Evolutionary conservation across 2,797 vertebrate genomes (phyloP).

Genomic region (Micromesistius poutassou): DNA sequence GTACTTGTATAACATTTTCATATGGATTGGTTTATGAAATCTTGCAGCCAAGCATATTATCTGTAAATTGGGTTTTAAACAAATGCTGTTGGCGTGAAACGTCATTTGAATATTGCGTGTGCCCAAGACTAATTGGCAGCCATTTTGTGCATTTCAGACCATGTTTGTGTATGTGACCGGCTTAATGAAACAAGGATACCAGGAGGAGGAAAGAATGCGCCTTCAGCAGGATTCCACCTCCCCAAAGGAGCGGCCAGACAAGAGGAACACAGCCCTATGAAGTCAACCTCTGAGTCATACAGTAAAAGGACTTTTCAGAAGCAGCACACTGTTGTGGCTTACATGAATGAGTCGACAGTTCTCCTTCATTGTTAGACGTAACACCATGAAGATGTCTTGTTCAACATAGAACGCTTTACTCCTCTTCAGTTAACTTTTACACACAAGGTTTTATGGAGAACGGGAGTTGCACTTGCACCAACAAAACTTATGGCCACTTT

Average conservation of each 20-base stretch:
- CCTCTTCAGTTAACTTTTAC: constrained; percentile 38
- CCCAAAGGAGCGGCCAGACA: constrained; percentile 67
- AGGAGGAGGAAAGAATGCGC: constrained; percentile 59
- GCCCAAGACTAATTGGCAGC: constrained; percentile 2
- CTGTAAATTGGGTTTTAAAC: background rate
- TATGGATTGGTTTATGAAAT: background rate
- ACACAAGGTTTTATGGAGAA: constrained; percentile 25
- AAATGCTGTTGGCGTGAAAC: background rate
- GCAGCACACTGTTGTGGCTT: constrained; percentile 35
- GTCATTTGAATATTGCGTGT: background rate
- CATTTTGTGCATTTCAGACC: constrained; percentile 50
- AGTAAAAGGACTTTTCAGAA: constrained; percentile 39
- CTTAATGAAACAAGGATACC: constrained; percentile 72
- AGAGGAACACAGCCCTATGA: constrained; percentile 69
- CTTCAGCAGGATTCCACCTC: constrained; percentile 42
- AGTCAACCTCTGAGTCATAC: background rate
- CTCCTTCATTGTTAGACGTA: background rate
- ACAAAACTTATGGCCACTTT: background rate
- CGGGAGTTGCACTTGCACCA: constrained; percentile 9
- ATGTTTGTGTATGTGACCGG: constrained; percentile 73
- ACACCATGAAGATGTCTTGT: constrained; percentile 20
- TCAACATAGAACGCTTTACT: constrained; percentile 62
- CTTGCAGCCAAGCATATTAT: background rate
- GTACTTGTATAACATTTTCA: background rate
- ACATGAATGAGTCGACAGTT: constrained; percentile 44